These are phyloP conservation scores for Paracanthobrama guichenoti DNA, from an alignment of 2,113 vertebrate species.

Conservation along the genomic window DNA sequence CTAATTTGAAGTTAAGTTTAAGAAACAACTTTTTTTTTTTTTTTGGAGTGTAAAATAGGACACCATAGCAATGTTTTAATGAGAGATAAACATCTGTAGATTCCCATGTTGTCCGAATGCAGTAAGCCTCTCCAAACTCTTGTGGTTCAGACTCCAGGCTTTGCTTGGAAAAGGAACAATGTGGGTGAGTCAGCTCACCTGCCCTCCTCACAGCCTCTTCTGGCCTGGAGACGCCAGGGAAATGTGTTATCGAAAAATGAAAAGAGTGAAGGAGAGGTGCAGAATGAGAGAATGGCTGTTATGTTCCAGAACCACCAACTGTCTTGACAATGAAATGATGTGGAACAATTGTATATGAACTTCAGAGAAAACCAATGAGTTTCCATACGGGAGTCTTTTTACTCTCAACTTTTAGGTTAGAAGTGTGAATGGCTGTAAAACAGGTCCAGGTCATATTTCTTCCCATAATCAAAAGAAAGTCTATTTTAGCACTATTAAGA, in stretches of 20 bases:
- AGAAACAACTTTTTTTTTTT: too few relatives aligned
- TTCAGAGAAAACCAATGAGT: neutral
- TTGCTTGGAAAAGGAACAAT: slow-evolving; percentile 48
- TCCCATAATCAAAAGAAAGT: neutral
- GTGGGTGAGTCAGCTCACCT: slow-evolving; percentile 7
- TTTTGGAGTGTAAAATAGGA: too few relatives aligned
- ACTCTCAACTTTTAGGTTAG: neutral
- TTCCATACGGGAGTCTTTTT: neutral
- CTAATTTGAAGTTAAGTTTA: too few relatives aligned
- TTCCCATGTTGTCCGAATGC: neutral
- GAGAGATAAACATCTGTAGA: neutral
- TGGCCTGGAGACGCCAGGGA: neutral
- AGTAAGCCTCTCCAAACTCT: neutral
- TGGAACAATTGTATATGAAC: neutral
- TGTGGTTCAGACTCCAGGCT: slow-evolving; percentile 27
- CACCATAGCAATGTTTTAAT: neutral
- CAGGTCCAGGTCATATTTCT: neutral
- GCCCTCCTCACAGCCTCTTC: neutral
- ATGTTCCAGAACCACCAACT: slow-evolving; percentile 3
- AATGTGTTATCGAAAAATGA: slow-evolving; percentile 24
- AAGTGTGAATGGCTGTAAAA: neutral
- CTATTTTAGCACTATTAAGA: neutral
- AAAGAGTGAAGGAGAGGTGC: slow-evolving; percentile 16
- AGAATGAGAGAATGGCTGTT: neutral
- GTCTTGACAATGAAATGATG: neutral